Conservation (phyloP, 2,113 vertebrate species). For the Mystacornis crossleyi region DNA sequence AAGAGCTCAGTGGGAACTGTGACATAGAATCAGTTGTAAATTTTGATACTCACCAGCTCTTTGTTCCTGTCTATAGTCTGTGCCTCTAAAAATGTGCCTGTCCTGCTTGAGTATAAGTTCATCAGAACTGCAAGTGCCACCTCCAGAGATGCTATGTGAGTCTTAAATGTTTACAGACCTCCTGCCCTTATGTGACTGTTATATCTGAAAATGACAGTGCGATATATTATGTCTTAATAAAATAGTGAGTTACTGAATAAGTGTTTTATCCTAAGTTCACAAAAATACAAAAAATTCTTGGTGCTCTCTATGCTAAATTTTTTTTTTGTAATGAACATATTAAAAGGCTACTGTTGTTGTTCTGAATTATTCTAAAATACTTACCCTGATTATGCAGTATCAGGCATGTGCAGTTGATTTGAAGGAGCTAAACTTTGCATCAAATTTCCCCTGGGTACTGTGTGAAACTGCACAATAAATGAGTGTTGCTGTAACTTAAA, state of each 20-base stretch:
- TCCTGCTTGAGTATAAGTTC: background rate
- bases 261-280: background rate
- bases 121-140: background rate
- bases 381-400: background rate
- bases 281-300: background rate
- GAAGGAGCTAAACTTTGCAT: conserved; percentile 10
- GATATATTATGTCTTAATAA: background rate
- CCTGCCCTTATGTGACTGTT: background rate
- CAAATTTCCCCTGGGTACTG: conserved; percentile 12
- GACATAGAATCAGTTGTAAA: background rate
- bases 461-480: conserved; percentile 30
- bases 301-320: background rate
- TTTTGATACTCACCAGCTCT: background rate
- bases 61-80: background rate
- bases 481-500: conserved; percentile 26
- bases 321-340: background rate
- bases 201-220: background rate
- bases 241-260: background rate
- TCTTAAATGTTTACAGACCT: background rate
- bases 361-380: background rate
- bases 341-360: background rate
- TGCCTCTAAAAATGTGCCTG: background rate
- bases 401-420: background rate
- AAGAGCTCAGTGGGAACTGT: background rate
- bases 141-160: too few species aligned